A percentile compares a stretch with the other conserved stretches of the same genome.
Conservation (phyloP, 2,113 vertebrate species). For the Rhipidura dahli region DNA sequence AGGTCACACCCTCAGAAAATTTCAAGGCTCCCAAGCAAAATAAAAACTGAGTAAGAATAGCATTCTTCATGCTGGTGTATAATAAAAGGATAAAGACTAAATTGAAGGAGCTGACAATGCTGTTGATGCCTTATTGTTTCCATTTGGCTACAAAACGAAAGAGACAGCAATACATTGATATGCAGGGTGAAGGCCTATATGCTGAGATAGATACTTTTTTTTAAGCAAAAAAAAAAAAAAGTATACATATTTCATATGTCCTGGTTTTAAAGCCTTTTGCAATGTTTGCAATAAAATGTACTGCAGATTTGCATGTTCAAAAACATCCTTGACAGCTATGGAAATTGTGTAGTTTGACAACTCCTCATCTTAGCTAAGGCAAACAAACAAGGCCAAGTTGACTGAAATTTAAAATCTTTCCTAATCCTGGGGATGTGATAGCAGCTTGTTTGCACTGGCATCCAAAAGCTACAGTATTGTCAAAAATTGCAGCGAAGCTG, state of each 20-base stretch:
- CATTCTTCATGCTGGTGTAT: neutral
- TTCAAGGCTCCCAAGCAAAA: neutral
- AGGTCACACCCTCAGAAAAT: neutral
- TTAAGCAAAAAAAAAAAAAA: neutral
- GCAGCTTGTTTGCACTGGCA: constrained; percentile 51
- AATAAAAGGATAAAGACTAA: neutral
- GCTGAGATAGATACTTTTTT: neutral
- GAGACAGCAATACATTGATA: neutral
- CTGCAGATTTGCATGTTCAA: constrained; percentile 58
- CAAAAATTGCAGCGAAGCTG: constrained; percentile 28
- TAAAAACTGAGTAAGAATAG: neutral
- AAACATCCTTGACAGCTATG: constrained; percentile 65
- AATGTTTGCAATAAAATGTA: constrained; percentile 58
- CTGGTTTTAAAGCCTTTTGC: constrained; percentile 51
- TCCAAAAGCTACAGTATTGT: constrained; percentile 40
- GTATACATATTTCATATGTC: constrained; percentile 56
- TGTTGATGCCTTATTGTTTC: constrained; percentile 3
- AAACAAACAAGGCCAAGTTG: constrained; percentile 60
- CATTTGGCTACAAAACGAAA: constrained; percentile 8
- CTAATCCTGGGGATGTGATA: constrained; percentile 17
- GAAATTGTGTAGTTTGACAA: constrained; percentile 64
- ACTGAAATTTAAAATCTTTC: constrained; percentile 57
- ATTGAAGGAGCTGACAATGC: neutral
- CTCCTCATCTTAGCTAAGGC: constrained; percentile 52
- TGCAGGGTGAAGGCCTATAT: constrained; percentile 8